Base-by-base conservation (phyloP, 2,113 vertebrate species). In the Laterallus jamaicensis region DNA sequence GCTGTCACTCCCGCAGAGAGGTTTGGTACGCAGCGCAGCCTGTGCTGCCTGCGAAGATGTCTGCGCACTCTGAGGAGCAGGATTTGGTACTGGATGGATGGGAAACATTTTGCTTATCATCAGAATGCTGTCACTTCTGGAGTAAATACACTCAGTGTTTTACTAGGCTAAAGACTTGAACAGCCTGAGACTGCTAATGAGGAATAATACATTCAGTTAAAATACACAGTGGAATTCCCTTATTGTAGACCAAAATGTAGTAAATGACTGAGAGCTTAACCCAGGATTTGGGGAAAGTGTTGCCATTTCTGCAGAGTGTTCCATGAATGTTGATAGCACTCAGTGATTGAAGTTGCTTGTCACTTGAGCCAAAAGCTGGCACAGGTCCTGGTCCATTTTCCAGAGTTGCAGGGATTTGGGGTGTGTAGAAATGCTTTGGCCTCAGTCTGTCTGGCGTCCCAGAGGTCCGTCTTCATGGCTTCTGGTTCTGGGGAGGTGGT, bases 151-250 rank as follows among this genome's bases (percentile, higher is more conserved):
- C 59, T 77, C 59, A 10, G 11, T 92, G 73, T 88, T 96, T 86
- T 69, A 32, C 73, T 78, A 37, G 49, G 60, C 56, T 90, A 50
- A 91, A 79, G 69, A 56, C 62, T 91, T 69, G 44, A 89, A 73
- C 62, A 79, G 80, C 50, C 78, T 8, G 44, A 92, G 95, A 75
- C 58, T 94, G 66, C 80, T 92, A 81, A 94, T 91, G 83, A 90
- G 83, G 39, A 75, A 44, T 93, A 79, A 66, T 70, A 47, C 17
- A 44, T 94, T 86, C 62, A 73, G 71, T 74, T 94, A 88, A 94
- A 94, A 95, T 78, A 91, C 69, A 39, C 19, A 31, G 83, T 83
- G 74, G 88, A 91, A 79, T 94, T 92, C 73, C 20, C 10, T 68
- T 95, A 62, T 66, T 76, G 69, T 88, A 88, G 67, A 29, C 80